Conservation (phyloP, 2,797 vertebrate genomes). For the Coreius guichenoti region DNA sequence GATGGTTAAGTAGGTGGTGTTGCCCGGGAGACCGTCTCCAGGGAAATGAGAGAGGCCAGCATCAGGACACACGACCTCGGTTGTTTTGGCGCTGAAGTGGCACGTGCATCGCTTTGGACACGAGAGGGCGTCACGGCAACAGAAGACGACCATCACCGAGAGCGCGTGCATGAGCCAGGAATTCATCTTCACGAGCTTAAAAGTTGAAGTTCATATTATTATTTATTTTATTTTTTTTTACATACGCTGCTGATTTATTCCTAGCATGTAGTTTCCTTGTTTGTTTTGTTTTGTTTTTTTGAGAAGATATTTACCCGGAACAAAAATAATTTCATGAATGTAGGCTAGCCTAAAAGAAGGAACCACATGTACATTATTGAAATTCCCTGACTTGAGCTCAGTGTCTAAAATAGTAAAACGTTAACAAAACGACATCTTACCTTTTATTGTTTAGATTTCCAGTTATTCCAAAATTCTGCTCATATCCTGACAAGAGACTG, state of each 20-base stretch:
- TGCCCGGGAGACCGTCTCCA: constrained; percentile 53
- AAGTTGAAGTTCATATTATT: background rate
- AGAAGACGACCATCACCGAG: constrained; percentile 58
- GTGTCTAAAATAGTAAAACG: background rate
- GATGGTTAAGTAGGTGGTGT: constrained; percentile 64
- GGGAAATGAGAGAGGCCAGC: constrained; percentile 58
- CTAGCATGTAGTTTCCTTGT: background rate
- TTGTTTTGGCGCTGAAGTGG: constrained; percentile 57
- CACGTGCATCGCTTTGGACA: constrained; percentile 66
- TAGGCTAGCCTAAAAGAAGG: background rate
- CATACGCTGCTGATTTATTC: background rate
- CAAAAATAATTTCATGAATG: background rate
- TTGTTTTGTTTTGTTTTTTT: background rate
- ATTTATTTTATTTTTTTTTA: background rate
- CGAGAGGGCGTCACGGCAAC: constrained; percentile 56
- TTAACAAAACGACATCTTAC: constrained; percentile 15
- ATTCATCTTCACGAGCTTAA: constrained; percentile 66
- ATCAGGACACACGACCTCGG: constrained; percentile 63
- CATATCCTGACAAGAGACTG: background rate
- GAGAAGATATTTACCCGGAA: background rate
- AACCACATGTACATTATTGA: background rate
- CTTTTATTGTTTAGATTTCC: constrained; percentile 2
- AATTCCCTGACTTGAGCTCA: background rate
- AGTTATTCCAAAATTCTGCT: background rate
- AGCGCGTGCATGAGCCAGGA: constrained; percentile 55